Conservation (phyloP, 2,888 invertebrate species). For the Sinotaia quadrata region DNA sequence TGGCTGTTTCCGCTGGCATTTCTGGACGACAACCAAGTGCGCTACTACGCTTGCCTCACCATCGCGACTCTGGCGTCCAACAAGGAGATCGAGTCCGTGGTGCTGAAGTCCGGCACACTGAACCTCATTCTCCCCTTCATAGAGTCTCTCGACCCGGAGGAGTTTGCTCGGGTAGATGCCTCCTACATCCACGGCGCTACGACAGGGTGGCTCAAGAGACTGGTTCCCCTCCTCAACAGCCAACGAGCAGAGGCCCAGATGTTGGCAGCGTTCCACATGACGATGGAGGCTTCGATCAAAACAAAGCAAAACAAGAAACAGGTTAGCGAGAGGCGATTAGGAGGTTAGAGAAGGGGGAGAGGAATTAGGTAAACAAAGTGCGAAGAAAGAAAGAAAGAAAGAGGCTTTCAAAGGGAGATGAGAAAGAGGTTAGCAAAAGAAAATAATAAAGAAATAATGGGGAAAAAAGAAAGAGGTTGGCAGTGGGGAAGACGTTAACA, state of each 20-base stretch:
- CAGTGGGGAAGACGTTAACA: no score
- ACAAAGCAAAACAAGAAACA: constrained; percentile 75
- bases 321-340: constrained; percentile 44
- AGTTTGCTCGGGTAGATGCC: constrained; percentile 84
- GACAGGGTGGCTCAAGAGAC: constrained; percentile 91
- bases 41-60: constrained; percentile 96
- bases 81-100: constrained; percentile 97
- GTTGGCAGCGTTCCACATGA: constrained; percentile 96
- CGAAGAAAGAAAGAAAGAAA: no score
- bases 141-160: constrained; percentile 91
- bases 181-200: constrained; percentile 97
- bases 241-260: constrained; percentile 96
- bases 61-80: constrained; percentile 96
- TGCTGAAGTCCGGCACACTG: constrained; percentile 93
- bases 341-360: background rate
- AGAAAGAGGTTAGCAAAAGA: no score
- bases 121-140: constrained; percentile 98
- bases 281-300: constrained; percentile 99
- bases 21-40: constrained; percentile 87
- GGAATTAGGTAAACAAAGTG: no score
- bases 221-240: constrained; percentile 95
- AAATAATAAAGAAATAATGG: no score
- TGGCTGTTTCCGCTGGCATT: constrained; percentile 99
- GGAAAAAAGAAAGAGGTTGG: no score
- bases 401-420: no score